Percentiles rank a stretch among this genome's conserved stretches.
Evolutionary conservation across 2,797 vertebrate genomes (phyloP).

Genomic region (Micropoecilia bifurca): DNA sequence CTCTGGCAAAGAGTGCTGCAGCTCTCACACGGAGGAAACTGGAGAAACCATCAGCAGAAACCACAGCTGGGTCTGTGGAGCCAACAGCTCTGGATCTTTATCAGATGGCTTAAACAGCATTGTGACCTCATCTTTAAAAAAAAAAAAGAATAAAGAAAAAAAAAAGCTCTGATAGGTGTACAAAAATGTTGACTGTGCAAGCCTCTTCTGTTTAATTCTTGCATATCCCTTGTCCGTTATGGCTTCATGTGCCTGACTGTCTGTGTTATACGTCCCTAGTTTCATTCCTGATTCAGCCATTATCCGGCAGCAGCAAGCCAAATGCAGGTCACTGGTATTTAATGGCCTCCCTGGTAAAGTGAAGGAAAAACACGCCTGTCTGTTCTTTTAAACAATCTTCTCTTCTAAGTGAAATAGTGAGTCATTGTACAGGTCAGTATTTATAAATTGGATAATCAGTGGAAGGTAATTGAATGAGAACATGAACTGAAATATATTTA

Average conservation of each 20-base stretch:
- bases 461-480: background rate
- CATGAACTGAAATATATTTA: background rate
- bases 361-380: conserved; percentile 42
- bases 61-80: conserved; percentile 49
- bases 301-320: conserved; percentile 49
- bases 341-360: conserved; percentile 42
- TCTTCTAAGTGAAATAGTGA: background rate
- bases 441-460: background rate
- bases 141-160: conserved; percentile 25
- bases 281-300: conserved; percentile 36
- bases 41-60: conserved; percentile 50
- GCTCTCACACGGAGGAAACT: conserved; percentile 50
- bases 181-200: conserved; percentile 39
- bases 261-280: conserved; percentile 40
- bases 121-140: conserved; percentile 59
- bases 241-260: conserved; percentile 26
- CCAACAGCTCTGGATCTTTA: conserved; percentile 47
- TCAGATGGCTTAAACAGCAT: conserved; percentile 59
- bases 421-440: background rate
- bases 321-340: conserved; percentile 44
- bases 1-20: conserved; percentile 67
- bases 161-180: conserved; percentile 20
- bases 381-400: conserved; percentile 26
- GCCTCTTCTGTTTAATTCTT: conserved; percentile 23
- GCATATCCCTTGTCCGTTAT: conserved; percentile 31